A percentile compares a stretch with the other conserved stretches of the same genome.
These are phyloP conservation scores for Dusona sp. DNA, from an alignment of 2,888 invertebrate species.

Conservation along the genomic window DNA sequence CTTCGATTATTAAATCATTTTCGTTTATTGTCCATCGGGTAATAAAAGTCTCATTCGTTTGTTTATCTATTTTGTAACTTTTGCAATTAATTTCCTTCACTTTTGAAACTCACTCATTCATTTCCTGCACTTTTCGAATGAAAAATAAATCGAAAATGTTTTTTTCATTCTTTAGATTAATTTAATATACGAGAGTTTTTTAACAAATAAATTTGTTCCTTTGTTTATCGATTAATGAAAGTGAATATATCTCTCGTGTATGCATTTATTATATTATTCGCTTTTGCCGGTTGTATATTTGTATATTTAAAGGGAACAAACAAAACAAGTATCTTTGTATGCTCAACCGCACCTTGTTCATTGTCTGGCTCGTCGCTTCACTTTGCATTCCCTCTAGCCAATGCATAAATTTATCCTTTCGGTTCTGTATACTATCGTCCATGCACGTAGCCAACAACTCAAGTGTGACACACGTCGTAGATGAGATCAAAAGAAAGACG, in stretches of 20 bases:
- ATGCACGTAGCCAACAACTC: slow-evolving; percentile 5
- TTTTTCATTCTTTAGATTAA: too few relatives aligned
- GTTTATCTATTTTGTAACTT: background rate
- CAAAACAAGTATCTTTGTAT: slow-evolving; percentile 32
- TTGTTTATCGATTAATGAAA: background rate
- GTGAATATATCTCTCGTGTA: background rate
- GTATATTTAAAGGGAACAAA: slow-evolving; percentile 12
- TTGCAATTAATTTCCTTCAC: background rate
- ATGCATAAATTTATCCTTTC: slow-evolving; percentile 66
- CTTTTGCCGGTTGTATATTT: background rate
- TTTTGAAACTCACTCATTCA: too few relatives aligned
- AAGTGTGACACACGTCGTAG: slow-evolving; percentile 28
- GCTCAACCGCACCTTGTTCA: slow-evolving; percentile 64
- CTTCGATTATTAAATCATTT: too few relatives aligned
- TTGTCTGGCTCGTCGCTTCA: slow-evolving; percentile 60
- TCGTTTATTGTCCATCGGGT: too few relatives aligned
- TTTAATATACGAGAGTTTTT: too few relatives aligned
- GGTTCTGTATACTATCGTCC: slow-evolving; percentile 31
- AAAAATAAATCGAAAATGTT: background rate
- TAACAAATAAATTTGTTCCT: background rate
- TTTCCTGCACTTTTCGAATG: background rate
- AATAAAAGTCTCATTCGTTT: background rate
- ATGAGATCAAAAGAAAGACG: slow-evolving; percentile 56
- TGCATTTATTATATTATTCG: background rate
- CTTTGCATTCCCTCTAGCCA: slow-evolving; percentile 57